Base-by-base conservation (phyloP, 2,797 vertebrate genomes). In the Anableps anableps region DNA sequence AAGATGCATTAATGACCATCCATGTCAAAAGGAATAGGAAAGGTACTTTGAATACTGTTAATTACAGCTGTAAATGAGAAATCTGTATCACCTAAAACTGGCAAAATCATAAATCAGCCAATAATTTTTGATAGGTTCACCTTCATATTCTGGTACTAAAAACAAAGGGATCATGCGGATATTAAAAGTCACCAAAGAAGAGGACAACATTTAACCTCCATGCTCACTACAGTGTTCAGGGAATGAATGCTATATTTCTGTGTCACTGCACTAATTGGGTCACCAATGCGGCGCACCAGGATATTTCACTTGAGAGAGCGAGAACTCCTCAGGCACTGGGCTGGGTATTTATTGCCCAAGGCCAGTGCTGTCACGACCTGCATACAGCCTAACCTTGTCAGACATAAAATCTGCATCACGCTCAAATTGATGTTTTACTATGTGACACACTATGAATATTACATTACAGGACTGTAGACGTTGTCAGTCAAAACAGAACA, bases 371-470 rank as follows among this genome's bases (percentile, higher is more conserved):
- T 92, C 93, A 86, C 93, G 96, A 96, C 96, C 96, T 93, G 93
- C 96, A 94, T 88, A 81, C 92, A 93, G 90, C 90, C 93, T 96
- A 96, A 96, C 96, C 96, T 95, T 95, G 94, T 95, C 85, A 96
- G 96, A 97, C 96, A 97, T 95, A 95, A 95, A 96, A 95, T 97
- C 95, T 96, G 95, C 96, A 95, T 96, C 93, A 89, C 58, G 93
- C 95, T 96, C 95, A 96, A 96, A 97, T 96, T 99, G 97, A 99
- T 97, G 96, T 96, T 97, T 96, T 95, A 96, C 95, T 95, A 91
- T 92, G 95, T 97, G 97, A 97, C 97, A 98, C 96, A 95, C 96
- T 96, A 98, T 98, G 97, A 99, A 99, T 98, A 98, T 98, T 98
- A 97, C 96, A 98, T 97, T 97, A 97, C 95, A 97, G 93, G 96